These are phyloP conservation scores for Lepus americanus DNA, from an alignment of 2,113 vertebrate species.

Conservation along the genomic window DNA sequence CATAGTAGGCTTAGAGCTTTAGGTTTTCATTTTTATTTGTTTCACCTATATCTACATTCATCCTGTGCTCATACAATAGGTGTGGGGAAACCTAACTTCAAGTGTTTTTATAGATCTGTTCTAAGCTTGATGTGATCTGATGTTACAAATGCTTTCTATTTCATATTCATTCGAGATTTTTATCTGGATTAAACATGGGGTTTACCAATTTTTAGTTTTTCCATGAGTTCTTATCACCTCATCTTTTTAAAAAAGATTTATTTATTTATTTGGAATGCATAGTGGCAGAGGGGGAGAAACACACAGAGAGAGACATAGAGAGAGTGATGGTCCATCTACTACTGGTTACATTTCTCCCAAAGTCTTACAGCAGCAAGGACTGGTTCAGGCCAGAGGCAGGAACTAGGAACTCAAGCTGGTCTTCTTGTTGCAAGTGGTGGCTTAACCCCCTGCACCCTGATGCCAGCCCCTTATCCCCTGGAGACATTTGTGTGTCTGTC, in stretches of 20 bases:
- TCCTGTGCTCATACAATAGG: neutral
- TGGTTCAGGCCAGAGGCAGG: too few relatives aligned
- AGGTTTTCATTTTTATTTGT: neutral
- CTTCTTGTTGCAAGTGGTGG: too few relatives aligned
- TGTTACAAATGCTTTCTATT: neutral
- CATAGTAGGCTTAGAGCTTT: neutral
- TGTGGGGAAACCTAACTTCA: neutral
- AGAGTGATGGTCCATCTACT: too few relatives aligned
- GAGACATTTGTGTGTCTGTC: neutral
- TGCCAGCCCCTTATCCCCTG: too few relatives aligned
- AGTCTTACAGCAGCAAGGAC: too few relatives aligned
- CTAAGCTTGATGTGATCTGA: constrained; percentile 10
- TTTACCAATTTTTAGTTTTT: neutral
- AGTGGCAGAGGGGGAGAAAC: too few relatives aligned
- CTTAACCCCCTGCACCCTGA: too few relatives aligned
- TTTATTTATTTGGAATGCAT: too few relatives aligned
- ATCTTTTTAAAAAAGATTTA: neutral
- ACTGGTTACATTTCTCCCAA: too few relatives aligned
- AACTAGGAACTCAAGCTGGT: too few relatives aligned
- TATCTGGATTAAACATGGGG: neutral
- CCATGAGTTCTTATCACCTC: neutral
- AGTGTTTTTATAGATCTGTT: neutral
- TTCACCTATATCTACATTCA: neutral
- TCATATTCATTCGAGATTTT: constrained; percentile 6
- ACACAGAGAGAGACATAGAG: too few relatives aligned